Percentiles rank a stretch among this genome's conserved stretches.
Evolutionary conservation across 2,113 vertebrate species (phyloP).

Genomic region (Neogale vison): DNA sequence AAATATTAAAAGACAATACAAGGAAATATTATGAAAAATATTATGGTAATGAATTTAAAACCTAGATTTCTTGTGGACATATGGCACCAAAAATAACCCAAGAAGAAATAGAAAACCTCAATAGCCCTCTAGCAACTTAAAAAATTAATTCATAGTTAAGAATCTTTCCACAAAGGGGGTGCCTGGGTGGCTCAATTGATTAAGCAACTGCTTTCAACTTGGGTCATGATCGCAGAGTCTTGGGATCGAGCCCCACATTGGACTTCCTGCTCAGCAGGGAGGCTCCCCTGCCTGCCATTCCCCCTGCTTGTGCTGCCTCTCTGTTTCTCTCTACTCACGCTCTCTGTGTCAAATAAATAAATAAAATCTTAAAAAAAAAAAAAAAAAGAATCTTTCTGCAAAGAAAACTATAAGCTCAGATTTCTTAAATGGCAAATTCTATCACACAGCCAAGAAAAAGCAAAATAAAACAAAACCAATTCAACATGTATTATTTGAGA

Average conservation of each 20-base stretch:
- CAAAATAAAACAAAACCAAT: background rate
- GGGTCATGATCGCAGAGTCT: no score
- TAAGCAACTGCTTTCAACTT: no score
- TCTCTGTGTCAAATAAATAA: no score
- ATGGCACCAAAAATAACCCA: background rate
- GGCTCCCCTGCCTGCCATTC: no score
- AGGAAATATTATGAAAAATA: background rate
- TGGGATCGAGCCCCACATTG: no score
- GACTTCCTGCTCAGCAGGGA: no score
- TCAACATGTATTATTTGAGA: background rate
- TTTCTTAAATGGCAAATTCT: background rate
- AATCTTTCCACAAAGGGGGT: background rate
- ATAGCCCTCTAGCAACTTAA: background rate
- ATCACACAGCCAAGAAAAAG: background rate
- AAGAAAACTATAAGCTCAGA: background rate
- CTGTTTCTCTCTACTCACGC: no score
- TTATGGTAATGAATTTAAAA: background rate
- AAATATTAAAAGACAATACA: background rate
- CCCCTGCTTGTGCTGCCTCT: no score
- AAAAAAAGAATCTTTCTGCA: background rate
- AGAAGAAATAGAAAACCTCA: background rate
- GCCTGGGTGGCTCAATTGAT: no score
- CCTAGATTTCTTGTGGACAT: background rate
- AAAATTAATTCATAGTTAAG: background rate
- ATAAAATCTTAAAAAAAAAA: no score